Conservation (phyloP, 2,888 invertebrate species). For the Apeira syringaria region DNA sequence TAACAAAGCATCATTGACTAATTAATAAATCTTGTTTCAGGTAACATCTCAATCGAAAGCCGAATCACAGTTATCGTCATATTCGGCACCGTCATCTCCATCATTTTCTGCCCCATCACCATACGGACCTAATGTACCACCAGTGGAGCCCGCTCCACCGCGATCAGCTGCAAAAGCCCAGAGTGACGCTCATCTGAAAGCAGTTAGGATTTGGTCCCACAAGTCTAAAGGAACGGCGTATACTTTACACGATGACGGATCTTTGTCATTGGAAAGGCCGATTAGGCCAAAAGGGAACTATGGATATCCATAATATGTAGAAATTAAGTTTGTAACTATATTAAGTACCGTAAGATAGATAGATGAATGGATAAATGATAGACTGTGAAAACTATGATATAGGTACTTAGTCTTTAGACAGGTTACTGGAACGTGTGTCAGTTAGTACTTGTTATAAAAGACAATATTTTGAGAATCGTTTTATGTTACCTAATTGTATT, state of each 20-base stretch:
- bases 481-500: background rate
- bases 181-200: conserved; percentile 73
- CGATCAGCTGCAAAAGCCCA: conserved; percentile 53
- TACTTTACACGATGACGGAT: conserved; percentile 69
- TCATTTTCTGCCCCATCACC: conserved; percentile 35
- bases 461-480: too few relatives aligned
- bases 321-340: too few relatives aligned
- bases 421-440: too few relatives aligned
- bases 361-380: too few relatives aligned
- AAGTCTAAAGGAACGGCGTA: conserved; percentile 70
- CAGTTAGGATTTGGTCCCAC: conserved; percentile 71
- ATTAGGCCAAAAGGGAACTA: conserved; percentile 31
- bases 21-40: conserved; percentile 39
- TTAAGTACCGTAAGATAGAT: too few relatives aligned
- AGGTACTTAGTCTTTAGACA: too few relatives aligned
- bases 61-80: conserved; percentile 15
- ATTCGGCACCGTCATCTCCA: conserved; percentile 30
- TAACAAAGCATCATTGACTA: background rate
- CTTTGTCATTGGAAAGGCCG: conserved; percentile 59
- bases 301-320: conserved; percentile 26
- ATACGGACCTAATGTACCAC: conserved; percentile 34
- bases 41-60: conserved; percentile 41
- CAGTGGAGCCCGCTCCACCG: conserved; percentile 59
- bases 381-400: too few relatives aligned
- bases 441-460: too few relatives aligned